Evolutionary conservation across 2,113 vertebrate species (phyloP), one percentile per base, ranked within the genome.

Genomic region (Microtus montanus): DNA sequence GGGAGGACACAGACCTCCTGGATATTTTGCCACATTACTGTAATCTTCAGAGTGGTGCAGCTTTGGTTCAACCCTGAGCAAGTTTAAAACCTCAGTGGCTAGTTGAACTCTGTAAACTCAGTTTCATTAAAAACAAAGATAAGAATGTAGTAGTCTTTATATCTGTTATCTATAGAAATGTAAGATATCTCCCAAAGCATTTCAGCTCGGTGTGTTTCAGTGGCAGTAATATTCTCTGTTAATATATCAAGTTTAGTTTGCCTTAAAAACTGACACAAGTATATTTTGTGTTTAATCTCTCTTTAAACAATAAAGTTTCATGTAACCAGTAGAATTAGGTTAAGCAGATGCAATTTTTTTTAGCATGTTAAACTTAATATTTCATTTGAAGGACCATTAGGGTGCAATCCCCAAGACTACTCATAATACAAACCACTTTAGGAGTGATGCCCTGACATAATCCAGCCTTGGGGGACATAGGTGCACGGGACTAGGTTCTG

Each of bases 251-350:
- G 70, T 93, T 92, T 33, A 83, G 63, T 93, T 96, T 95, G n/a
- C 74, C 35, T 9, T 88, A 80, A 92, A 74, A 91, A 77, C 85
- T 89, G 20, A 92, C 79, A 85, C 22, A 95, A 94, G 66, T 73
- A 82, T 30, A 58, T 91, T 82, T 71, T 83, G 73, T 96, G 61
- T 94, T 92, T 95, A 96, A 93, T 88, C 85, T 95, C 54, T 96
- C 78, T 92, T 95, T 96, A 80, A 95, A 94, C 61, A 89, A 0
- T 95, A 49, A 96, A 90, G 38, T 93, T 96, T 89, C 86, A 70
- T 79, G 7, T 85, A 77, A 64, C 44, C n/a, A 79, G 5, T 93
- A 41, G 75, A 92, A 94, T 94, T 82, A 52, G 19, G 88, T 74
- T 95, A 95, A 90, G 71, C 71, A 97, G 74, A 54, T 92, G 3